Evolutionary conservation across 2,113 vertebrate species (phyloP).

Genomic region (Halcyon malimbica): DNA sequence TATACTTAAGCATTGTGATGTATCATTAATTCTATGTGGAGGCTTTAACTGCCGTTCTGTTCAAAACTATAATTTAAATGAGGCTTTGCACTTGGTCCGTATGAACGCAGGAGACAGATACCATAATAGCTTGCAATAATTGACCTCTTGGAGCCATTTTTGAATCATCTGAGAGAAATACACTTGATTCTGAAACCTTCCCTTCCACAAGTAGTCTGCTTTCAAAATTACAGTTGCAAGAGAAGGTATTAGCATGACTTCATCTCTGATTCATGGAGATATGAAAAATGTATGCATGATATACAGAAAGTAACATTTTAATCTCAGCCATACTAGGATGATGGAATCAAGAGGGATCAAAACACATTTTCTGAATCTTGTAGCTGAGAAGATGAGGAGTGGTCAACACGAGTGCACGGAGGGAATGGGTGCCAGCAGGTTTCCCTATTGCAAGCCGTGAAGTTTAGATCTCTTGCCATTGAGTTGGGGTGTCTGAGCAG

Average conservation of each 20-base stretch:
- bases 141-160: neutral
- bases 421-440: neutral
- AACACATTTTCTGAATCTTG: neutral
- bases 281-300: neutral
- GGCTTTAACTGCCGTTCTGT: neutral
- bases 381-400: neutral
- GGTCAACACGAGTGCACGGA: neutral
- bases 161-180: constrained; percentile 27
- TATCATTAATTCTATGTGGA: neutral
- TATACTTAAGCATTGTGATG: neutral
- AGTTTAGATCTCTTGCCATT: neutral
- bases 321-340: neutral
- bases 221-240: neutral
- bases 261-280: neutral
- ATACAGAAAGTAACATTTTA: neutral
- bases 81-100: neutral
- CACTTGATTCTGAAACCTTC: constrained; percentile 40
- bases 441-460: neutral
- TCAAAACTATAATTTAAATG: neutral
- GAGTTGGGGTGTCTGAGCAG: neutral
- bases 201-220: constrained; percentile 9
- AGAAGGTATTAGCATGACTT: neutral
- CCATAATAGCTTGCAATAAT: constrained; percentile 5
- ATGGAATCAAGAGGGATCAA: neutral
- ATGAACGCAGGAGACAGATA: neutral